Conservation (phyloP, 2,797 vertebrate species). For the Eupleurogrammus muticus region DNA sequence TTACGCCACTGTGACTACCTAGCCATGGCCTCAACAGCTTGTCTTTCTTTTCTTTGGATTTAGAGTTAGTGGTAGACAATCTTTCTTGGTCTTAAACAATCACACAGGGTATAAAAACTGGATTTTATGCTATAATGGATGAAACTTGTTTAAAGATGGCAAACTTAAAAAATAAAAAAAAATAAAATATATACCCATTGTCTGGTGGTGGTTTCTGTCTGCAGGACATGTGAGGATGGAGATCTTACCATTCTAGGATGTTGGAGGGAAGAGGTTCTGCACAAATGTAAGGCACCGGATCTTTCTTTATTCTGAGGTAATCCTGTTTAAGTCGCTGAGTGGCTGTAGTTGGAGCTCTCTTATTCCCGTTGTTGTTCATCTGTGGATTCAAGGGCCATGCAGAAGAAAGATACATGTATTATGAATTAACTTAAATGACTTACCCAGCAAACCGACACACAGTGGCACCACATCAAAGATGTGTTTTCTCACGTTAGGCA, state of each 20-base stretch:
- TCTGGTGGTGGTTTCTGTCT: background rate
- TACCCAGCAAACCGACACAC: background rate
- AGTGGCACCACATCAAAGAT: background rate
- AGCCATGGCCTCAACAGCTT: too few relatives aligned
- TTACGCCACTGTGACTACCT: too few relatives aligned
- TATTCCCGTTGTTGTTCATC: slow-evolving; percentile 96
- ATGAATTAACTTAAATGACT: background rate
- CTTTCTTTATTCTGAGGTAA: slow-evolving; percentile 99
- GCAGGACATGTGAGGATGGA: background rate
- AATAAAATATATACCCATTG: background rate
- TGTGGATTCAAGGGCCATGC: slow-evolving; percentile 56
- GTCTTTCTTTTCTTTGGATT: too few relatives aligned
- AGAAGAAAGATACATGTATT: slow-evolving; percentile 2
- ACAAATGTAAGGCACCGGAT: slow-evolving; percentile 99
- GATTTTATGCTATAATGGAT: too few relatives aligned
- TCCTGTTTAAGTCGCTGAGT: slow-evolving; percentile 97
- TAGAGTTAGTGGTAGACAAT: too few relatives aligned
- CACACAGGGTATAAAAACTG: too few relatives aligned
- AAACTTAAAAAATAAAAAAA: background rate
- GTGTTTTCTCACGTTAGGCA: too few relatives aligned
- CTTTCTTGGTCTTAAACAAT: too few relatives aligned
- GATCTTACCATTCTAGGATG: slow-evolving; percentile 94
- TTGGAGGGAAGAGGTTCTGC: slow-evolving; percentile 98
- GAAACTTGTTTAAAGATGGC: background rate
- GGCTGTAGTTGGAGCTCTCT: slow-evolving; percentile 97